Evolutionary conservation across 2,888 invertebrate species (phyloP).

Genomic region (Galerucella pusilla): DNA sequence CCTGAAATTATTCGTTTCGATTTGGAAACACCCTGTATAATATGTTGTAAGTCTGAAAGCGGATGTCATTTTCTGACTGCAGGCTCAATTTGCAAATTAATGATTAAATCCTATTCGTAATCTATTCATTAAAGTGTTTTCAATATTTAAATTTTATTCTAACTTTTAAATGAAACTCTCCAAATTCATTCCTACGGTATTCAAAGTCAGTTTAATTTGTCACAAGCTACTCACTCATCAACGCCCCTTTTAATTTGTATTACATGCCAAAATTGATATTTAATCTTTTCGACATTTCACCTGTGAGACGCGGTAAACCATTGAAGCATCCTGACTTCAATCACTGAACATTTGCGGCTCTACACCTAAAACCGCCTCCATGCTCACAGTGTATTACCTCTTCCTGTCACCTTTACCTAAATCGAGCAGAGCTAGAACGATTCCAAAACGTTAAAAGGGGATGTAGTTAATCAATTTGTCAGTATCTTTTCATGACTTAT

Average conservation of each 20-base stretch:
- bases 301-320: conserved; percentile 20
- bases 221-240: neutral
- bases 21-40: too few relatives aligned
- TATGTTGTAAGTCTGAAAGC: too few relatives aligned
- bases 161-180: too few relatives aligned
- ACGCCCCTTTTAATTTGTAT: neutral
- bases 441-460: conserved; percentile 8
- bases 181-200: too few relatives aligned
- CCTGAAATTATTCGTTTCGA: too few relatives aligned
- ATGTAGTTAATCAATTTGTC: neutral
- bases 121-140: too few relatives aligned
- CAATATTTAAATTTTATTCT: too few relatives aligned
- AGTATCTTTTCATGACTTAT: neutral
- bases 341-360: conserved; percentile 53
- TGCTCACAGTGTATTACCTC: conserved; percentile 32
- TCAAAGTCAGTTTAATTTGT: too few relatives aligned
- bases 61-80: too few relatives aligned
- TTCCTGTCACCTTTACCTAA: conserved; percentile 46
- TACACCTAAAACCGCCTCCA: conserved; percentile 49
- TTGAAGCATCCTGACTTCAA: conserved; percentile 49
- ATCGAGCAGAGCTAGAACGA: neutral
- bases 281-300: conserved; percentile 13
- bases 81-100: too few relatives aligned
- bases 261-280: conserved; percentile 1
- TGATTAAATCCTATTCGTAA: too few relatives aligned